Conservation (phyloP, 1,140 invertebrate genomes). For the Lasioglossum albipes region DNA sequence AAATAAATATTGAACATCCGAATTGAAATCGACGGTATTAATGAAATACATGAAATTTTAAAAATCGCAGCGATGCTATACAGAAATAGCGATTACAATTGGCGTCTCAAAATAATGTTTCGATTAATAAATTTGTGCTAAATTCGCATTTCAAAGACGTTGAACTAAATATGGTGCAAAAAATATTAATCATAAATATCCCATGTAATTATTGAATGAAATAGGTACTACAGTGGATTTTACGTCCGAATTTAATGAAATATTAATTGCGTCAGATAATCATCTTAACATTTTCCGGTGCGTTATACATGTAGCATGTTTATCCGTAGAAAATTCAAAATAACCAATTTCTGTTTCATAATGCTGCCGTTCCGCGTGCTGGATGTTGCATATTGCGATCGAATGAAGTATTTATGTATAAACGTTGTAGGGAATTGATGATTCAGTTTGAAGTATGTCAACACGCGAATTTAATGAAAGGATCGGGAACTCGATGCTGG, state of each 20-base stretch:
- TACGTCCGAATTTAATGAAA: neutral
- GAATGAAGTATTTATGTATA: neutral
- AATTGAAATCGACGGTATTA: slow-evolving; percentile 30
- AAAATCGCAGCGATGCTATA: slow-evolving; percentile 23
- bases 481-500: neutral
- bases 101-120: slow-evolving; percentile 30
- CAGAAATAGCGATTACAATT: slow-evolving; percentile 42
- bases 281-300: neutral
- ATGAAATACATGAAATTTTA: slow-evolving; percentile 29
- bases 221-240: neutral
- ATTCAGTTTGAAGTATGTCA: slow-evolving; percentile 23
- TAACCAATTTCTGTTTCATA: neutral
- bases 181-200: neutral
- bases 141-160: neutral
- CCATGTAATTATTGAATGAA: neutral
- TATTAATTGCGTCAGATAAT: slow-evolving; percentile 1
- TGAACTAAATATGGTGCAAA: slow-evolving; percentile 10
- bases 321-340: neutral
- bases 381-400: neutral
- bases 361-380: neutral
- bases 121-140: neutral
- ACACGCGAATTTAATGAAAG: neutral
- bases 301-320: slow-evolving; percentile 2
- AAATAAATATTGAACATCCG: neutral
- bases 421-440: neutral